Conservation (phyloP, 2,888 invertebrate species). For the Stegophylla sp. region DNA sequence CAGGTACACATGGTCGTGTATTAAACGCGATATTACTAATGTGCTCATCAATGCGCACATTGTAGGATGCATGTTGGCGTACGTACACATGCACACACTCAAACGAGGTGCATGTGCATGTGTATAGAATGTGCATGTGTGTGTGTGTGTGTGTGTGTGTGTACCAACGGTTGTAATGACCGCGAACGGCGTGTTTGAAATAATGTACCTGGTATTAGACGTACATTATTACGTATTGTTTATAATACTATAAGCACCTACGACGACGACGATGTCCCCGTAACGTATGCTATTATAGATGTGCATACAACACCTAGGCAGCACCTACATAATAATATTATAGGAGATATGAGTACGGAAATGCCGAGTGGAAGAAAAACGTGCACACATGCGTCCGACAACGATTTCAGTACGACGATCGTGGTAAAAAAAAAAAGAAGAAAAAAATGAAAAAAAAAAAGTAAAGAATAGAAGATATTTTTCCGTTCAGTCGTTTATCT, state of each 20-base stretch:
- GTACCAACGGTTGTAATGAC: background rate
- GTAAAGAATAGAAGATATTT: too few species aligned
- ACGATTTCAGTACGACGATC: too few species aligned
- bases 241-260: background rate
- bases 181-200: too few species aligned
- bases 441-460: too few species aligned
- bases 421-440: background rate
- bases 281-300: too few species aligned
- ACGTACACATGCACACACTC: background rate
- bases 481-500: too few species aligned
- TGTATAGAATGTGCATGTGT: background rate
- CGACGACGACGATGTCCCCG: background rate
- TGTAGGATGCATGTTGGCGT: background rate
- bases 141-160: background rate
- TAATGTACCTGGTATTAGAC: too few species aligned
- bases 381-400: background rate
- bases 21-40: background rate
- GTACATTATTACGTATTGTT: background rate
- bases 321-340: too few species aligned
- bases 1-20: background rate
- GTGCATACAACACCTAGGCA: too few species aligned
- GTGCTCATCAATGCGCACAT: background rate
- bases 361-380: background rate
- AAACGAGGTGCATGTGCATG: background rate
- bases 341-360: too few species aligned